phyloP scores from a whole-genome alignment of 2,113 vertebrate genomes.

The Nothocercus nigrocapillus region DNA sequence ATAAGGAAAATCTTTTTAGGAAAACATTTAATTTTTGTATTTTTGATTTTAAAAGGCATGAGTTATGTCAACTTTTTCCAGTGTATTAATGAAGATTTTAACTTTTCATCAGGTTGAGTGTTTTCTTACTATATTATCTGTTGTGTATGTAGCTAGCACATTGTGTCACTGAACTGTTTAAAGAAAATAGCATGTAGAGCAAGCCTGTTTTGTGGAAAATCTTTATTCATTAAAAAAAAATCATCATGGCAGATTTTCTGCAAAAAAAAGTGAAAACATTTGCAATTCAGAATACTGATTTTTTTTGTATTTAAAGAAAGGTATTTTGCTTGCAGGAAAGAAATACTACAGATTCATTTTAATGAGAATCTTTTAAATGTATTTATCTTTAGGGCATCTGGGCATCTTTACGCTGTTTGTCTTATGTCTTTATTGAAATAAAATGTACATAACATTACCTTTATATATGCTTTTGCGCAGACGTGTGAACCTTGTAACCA shows the following conservation, averaged over 20 bases:
- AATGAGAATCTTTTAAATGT: constrained; percentile 89
- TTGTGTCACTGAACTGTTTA: constrained; percentile 93
- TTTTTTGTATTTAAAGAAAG: constrained; percentile 86
- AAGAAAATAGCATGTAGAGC: constrained; percentile 93
- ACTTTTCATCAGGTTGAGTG: constrained; percentile 95
- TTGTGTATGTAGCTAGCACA: constrained; percentile 93
- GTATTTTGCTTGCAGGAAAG: constrained; percentile 92
- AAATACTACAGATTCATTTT: constrained; percentile 89
- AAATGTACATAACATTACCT: constrained; percentile 93
- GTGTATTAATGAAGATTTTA: constrained; percentile 99
- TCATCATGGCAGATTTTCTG: constrained; percentile 92
- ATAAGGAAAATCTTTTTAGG: constrained; percentile 94
- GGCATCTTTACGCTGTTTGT: constrained; percentile 90
- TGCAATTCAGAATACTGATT: constrained; percentile 83
- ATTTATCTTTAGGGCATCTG: constrained; percentile 92
- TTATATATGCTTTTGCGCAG: constrained; percentile 80
- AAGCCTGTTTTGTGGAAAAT: constrained; percentile 93
- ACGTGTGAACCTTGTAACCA: constrained; percentile 75
- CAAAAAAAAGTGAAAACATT: constrained; percentile 80
- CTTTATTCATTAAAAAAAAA: constrained; percentile 87
- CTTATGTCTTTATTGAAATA: constrained; percentile 93
- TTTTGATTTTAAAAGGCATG: constrained; percentile 99
- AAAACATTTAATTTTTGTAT: constrained; percentile 96
- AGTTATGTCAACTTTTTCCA: constrained; percentile 97
- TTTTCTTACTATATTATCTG: constrained; percentile 92